These are phyloP conservation scores for Hermaeophaga mercurialis DNA, from an alignment of 2,888 invertebrate genomes.

Conservation along the genomic window DNA sequence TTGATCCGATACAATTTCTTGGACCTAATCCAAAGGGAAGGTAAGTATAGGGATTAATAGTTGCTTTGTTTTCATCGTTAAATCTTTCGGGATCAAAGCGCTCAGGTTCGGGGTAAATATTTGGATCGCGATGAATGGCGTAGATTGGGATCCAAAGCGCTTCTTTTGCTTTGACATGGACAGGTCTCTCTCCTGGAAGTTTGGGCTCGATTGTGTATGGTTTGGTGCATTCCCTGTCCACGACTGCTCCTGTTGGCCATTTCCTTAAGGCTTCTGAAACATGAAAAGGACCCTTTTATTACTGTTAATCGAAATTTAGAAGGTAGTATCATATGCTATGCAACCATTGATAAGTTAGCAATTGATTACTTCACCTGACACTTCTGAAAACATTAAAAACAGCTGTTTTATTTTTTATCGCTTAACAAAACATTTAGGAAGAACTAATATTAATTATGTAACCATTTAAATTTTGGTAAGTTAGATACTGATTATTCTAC, in stretches of 20 bases:
- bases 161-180: constrained; percentile 16
- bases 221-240: constrained; percentile 60
- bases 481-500: too few relatives aligned
- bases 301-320: too few relatives aligned
- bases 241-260: constrained; percentile 41
- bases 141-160: constrained; percentile 41
- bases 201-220: constrained; percentile 51
- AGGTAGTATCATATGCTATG: too few relatives aligned
- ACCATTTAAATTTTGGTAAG: too few relatives aligned
- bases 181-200: constrained; percentile 34
- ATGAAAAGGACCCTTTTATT: too few relatives aligned
- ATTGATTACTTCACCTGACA: too few relatives aligned
- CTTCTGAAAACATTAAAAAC: too few relatives aligned
- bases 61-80: constrained; percentile 61
- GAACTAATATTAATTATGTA: too few relatives aligned
- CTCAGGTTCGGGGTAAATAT: constrained; percentile 46
- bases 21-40: constrained; percentile 60
- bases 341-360: too few relatives aligned
- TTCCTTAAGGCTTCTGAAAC: constrained; percentile 35
- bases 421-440: too few relatives aligned
- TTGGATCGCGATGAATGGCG: constrained; percentile 46
- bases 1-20: constrained; percentile 65
- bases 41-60: constrained; percentile 55
- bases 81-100: constrained; percentile 49
- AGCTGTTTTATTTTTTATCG: too few relatives aligned